Conservation (phyloP, 2,113 vertebrate species). For the Leucopsar rothschildi region DNA sequence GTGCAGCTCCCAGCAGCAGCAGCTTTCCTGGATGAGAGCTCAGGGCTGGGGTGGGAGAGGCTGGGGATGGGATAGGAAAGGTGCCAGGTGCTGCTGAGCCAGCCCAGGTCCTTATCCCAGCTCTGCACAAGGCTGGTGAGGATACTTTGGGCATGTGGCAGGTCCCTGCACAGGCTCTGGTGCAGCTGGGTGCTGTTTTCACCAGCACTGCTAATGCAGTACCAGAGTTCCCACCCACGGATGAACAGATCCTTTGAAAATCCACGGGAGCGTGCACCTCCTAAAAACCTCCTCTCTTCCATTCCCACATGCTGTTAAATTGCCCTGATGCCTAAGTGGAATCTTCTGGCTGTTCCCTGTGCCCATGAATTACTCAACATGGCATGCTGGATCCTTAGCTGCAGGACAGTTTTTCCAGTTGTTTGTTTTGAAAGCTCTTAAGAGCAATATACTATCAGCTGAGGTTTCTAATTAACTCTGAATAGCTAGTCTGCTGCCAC, state of each 20-base stretch:
- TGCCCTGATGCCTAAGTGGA: background rate
- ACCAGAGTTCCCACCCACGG: background rate
- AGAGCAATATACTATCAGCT: conserved; percentile 57
- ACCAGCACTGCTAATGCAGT: fast-evolving
- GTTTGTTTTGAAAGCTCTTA: conserved; percentile 65
- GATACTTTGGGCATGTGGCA: background rate
- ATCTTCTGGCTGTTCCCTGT: background rate
- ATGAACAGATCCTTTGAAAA: background rate
- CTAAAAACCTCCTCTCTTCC: background rate
- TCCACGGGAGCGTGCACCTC: background rate
- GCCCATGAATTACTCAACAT: background rate
- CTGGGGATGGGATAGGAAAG: background rate
- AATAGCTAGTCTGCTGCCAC: conserved; percentile 68
- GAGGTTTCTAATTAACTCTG: conserved; percentile 67
- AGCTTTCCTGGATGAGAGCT: background rate
- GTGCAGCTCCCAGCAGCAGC: background rate
- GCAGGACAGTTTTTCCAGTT: conserved; percentile 58
- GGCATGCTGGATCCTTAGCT: conserved; percentile 31
- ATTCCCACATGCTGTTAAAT: background rate
- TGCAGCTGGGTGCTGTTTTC: fast-evolving
- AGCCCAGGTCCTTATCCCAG: background rate
- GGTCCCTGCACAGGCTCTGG: background rate
- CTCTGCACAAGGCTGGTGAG: background rate
- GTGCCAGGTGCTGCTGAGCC: background rate
- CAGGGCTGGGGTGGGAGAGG: background rate